phyloP scores from a whole-genome alignment of 2,888 invertebrate genomes.

The Troides aeacus region DNA sequence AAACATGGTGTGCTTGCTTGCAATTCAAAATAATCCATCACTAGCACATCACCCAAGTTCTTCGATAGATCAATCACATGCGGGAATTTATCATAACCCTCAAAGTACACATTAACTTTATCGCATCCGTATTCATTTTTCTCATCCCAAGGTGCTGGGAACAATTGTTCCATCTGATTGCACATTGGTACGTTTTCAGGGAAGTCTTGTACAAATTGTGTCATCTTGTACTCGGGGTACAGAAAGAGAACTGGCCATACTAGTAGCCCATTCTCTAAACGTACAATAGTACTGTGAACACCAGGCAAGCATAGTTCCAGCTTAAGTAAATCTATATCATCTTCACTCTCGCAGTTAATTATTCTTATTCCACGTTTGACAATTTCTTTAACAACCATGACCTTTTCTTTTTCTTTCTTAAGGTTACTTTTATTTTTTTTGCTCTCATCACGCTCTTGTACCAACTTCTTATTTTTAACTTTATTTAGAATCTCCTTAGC shows the following conservation, averaged over 20 bases:
- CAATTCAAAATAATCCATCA: constrained; percentile 80
- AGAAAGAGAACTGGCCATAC: constrained; percentile 93
- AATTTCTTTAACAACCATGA: constrained; percentile 63
- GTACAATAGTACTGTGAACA: constrained; percentile 82
- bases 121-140: constrained; percentile 82
- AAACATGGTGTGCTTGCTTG: constrained; percentile 84
- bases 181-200: constrained; percentile 84
- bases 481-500: constrained; percentile 53
- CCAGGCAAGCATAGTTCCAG: constrained; percentile 84
- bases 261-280: constrained; percentile 81
- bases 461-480: constrained; percentile 72
- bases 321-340: constrained; percentile 73
- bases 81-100: constrained; percentile 82
- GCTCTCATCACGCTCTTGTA: constrained; percentile 77
- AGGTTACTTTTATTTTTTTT: constrained; percentile 68
- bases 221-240: constrained; percentile 92
- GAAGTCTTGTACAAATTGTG: constrained; percentile 92
- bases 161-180: constrained; percentile 77
- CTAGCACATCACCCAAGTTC: constrained; percentile 81
- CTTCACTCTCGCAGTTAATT: constrained; percentile 75
- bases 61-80: constrained; percentile 78
- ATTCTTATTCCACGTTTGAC: constrained; percentile 75
- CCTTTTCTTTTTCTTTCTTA: constrained; percentile 64
- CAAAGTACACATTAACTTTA: constrained; percentile 86
- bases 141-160: constrained; percentile 87